These are phyloP conservation scores for Brachyopa scutellaris DNA, from an alignment of 2,888 invertebrate genomes.

Conservation along the genomic window DNA sequence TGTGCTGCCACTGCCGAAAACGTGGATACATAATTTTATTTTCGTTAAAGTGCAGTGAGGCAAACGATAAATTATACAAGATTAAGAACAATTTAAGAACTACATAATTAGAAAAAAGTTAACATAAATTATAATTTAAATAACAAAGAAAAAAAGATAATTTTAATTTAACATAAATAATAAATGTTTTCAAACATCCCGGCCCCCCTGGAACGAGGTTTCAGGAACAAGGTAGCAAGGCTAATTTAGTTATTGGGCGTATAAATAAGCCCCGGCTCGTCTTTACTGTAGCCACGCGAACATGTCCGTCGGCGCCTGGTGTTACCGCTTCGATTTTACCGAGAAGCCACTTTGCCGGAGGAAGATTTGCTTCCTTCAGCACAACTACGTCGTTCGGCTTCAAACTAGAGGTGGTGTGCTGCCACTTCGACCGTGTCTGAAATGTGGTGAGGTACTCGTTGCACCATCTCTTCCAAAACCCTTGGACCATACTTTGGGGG, in stretches of 20 bases:
- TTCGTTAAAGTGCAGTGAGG: no score
- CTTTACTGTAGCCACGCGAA: not conserved
- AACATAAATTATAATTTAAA: no score
- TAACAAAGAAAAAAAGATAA: no score
- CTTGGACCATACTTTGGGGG: slow-evolving; percentile 54
- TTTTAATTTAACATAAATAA: no score
- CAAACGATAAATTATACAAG: no score
- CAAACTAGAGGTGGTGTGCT: slow-evolving; percentile 11
- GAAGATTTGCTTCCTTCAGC: slow-evolving; percentile 22
- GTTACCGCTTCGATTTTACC: not conserved
- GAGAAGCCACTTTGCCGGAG: slow-evolving; percentile 29
- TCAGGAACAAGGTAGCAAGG: slow-evolving; percentile 22
- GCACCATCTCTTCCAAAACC: slow-evolving; percentile 62
- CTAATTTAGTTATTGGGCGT: no score
- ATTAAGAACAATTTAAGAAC: no score
- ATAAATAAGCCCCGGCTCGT: not conserved
- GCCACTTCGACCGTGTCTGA: slow-evolving; percentile 59
- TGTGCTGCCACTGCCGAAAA: no score
- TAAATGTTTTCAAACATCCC: no score
- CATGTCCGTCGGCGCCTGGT: not conserved
- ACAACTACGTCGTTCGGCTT: slow-evolving; percentile 18
- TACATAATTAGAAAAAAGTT: no score
- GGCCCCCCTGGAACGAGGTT: slow-evolving; percentile 15
- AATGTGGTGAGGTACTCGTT: slow-evolving; percentile 44
- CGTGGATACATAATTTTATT: no score